Conservation (phyloP, 2,797 vertebrate species). For the Macropodus opercularis region DNA sequence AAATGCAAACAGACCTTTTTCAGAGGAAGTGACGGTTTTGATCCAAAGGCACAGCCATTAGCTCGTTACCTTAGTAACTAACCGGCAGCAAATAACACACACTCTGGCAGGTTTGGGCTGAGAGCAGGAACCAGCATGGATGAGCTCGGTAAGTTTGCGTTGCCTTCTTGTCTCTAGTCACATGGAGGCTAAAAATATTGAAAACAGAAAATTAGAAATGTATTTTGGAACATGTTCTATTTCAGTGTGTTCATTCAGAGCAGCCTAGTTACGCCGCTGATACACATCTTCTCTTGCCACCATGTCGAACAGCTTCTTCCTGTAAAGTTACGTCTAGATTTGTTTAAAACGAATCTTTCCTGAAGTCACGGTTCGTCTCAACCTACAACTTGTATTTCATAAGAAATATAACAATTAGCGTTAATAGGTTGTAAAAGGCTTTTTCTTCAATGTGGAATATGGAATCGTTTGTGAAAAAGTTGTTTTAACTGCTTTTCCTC, state of each 20-base stretch:
- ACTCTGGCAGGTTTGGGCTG: constrained; percentile 2
- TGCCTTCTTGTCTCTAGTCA: not conserved
- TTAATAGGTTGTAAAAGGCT: not conserved
- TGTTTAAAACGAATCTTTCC: not conserved
- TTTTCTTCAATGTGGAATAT: not conserved
- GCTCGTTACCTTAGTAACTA: constrained; percentile 43
- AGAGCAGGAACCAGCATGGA: constrained; percentile 66
- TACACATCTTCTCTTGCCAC: not conserved
- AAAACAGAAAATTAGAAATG: not conserved
- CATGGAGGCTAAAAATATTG: not conserved
- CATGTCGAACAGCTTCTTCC: not conserved
- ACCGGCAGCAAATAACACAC: constrained; percentile 11
- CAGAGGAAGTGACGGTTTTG: constrained; percentile 62
- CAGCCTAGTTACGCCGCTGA: not conserved
- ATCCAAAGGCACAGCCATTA: constrained; percentile 10
- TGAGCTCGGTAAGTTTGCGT: constrained; percentile 75
- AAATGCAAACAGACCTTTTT: constrained; percentile 8
- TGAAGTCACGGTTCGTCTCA: not conserved
- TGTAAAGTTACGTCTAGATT: not conserved
- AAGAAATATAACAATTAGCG: not conserved
- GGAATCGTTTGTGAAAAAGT: too few species aligned
- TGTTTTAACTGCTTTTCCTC: not conserved
- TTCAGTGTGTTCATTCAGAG: not conserved
- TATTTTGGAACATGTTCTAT: not conserved
- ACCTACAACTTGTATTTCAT: not conserved